Percentiles rank a stretch among this genome's conserved stretches.
Evolutionary conservation across 37 sponge, comb jelly and placozoan species (phyloP).

Genomic region (Amphimedon queenslandica): DNA sequence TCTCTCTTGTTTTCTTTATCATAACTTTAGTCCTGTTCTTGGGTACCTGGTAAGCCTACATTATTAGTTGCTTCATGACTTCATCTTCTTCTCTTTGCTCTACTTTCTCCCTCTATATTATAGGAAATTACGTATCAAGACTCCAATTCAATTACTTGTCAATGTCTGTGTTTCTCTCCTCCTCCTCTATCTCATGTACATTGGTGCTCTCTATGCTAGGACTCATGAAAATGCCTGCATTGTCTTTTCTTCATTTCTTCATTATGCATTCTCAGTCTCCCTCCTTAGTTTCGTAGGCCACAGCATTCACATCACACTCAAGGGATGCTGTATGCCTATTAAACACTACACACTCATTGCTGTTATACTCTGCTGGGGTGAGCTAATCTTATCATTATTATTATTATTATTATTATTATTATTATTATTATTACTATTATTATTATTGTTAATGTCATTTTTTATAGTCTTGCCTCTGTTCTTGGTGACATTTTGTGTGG

Average conservation of each 20-base stretch:
- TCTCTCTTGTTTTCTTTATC: not conserved
- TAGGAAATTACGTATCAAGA: not conserved
- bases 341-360: not conserved
- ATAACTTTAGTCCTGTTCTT: not conserved
- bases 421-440: too few relatives aligned
- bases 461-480: not conserved
- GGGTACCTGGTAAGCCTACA: not conserved
- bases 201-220: not conserved
- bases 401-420: not conserved
- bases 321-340: not conserved
- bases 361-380: not conserved
- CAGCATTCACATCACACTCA: not conserved
- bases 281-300: not conserved
- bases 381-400: not conserved
- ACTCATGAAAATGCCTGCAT: not conserved
- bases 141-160: not conserved
- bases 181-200: not conserved
- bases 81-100: not conserved
- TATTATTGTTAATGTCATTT: too few relatives aligned
- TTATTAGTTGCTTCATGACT: not conserved
- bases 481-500: not conserved
- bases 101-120: not conserved
- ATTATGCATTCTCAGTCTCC: not conserved
- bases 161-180: not conserved
- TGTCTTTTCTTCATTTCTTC: not conserved